phyloP scores from a whole-genome alignment of 2,888 invertebrate species.

The Sarcophaga subvicina region DNA sequence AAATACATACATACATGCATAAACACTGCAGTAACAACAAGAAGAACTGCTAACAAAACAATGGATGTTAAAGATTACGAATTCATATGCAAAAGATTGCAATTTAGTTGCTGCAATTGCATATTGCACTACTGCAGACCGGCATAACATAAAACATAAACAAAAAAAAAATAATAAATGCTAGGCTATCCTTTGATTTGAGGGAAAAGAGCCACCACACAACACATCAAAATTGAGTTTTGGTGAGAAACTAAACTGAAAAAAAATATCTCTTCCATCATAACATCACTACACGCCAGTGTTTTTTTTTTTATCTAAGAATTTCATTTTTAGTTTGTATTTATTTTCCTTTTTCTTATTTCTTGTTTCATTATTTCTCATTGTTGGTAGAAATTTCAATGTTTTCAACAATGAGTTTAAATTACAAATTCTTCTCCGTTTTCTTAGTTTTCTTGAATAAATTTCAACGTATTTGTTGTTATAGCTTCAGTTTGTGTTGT shows the following conservation, averaged over 20 bases:
- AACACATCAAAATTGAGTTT: neutral
- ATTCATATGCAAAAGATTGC: constrained; percentile 35
- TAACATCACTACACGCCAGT: neutral
- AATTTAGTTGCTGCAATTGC: constrained; percentile 15
- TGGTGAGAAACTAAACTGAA: neutral
- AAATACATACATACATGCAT: neutral
- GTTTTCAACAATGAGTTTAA: constrained; percentile 16
- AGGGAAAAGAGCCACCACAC: neutral
- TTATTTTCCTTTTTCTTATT: constrained; percentile 10
- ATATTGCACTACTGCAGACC: neutral
- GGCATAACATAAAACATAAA: neutral
- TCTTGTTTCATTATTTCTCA: neutral
- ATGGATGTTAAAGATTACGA: constrained; percentile 11
- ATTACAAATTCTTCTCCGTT: constrained; percentile 9
- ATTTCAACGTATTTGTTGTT: constrained; percentile 30
- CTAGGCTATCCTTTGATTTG: neutral
- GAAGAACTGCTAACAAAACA: neutral
- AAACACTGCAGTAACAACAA: neutral
- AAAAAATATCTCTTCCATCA: neutral
- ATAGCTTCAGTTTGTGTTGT: constrained; percentile 7
- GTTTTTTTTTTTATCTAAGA: neutral
- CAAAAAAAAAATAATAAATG: neutral
- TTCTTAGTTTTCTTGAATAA: constrained; percentile 42
- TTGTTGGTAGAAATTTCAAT: neutral
- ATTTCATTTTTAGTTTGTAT: neutral